A percentile compares a stretch with the other conserved stretches of the same genome.
These are phyloP conservation scores for Adelphocoris suturalis DNA, from an alignment of 2,888 invertebrate genomes.

Conservation along the genomic window DNA sequence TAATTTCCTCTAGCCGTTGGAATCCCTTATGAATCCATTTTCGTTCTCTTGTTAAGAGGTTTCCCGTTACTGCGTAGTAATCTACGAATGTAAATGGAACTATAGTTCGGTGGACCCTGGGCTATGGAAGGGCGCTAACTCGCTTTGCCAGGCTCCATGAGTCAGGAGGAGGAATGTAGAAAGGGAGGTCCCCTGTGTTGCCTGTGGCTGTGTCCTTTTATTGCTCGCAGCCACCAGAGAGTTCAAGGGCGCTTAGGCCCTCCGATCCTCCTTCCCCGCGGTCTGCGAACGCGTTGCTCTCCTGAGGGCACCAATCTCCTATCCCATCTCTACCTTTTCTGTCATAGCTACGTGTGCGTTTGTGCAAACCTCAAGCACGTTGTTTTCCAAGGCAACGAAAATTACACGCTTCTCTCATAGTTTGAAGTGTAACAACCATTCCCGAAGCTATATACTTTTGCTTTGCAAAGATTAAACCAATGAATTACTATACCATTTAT, in stretches of 20 bases:
- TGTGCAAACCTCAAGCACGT: too few relatives aligned
- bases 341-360: not conserved
- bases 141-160: conserved; percentile 35
- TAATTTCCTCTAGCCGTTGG: too few relatives aligned
- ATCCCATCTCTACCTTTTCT: conserved; percentile 6
- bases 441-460: too few relatives aligned
- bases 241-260: conserved; percentile 46
- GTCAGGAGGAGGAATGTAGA: conserved; percentile 49
- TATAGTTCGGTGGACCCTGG: not conserved
- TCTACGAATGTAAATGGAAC: not conserved
- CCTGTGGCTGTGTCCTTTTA: conserved; percentile 54
- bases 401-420: too few relatives aligned
- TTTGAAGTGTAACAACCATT: too few relatives aligned
- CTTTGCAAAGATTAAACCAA: too few relatives aligned
- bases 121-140: conserved; percentile 8
- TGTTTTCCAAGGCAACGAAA: too few relatives aligned
- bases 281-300: conserved; percentile 31
- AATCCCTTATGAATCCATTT: too few relatives aligned
- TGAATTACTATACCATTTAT: too few relatives aligned
- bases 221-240: conserved; percentile 48
- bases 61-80: too few relatives aligned
- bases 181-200: conserved; percentile 51
- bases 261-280: conserved; percentile 30
- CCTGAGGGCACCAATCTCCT: conserved; percentile 16
- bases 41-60: too few relatives aligned